Base-by-base conservation (phyloP, 2,888 invertebrate genomes). In the Lucinisca nassula region DNA sequence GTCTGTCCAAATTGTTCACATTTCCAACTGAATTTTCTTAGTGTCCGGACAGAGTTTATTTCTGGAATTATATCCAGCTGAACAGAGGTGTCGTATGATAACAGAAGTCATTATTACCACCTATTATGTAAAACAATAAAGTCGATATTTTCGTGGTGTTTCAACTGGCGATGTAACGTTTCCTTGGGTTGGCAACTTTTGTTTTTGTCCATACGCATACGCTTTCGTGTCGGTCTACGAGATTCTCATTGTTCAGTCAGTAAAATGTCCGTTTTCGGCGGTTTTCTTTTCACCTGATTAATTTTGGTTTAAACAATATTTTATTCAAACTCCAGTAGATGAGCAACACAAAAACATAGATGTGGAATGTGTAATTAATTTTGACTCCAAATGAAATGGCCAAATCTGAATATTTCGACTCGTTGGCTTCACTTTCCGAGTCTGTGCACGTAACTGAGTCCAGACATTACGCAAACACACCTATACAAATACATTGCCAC, bases 21-120 rank as follows among this genome's bases (percentile, higher is more conserved):
- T 72, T 45, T 27, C 61, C 21, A 32, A 49, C 49, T 40, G 21
- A 30, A 4, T 27, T 10, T 0, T 32, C 51, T 27, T 51, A n/a
- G 2, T 17, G 61, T 3, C 6, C 10, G 24, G 1, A 61, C 61
- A 30, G 49, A 32, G 12, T 72, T 61, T 3, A 77, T 77, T 49
- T 61, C 75, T n/a, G 61, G 37, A 14, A 87, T n/a, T 24, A 87
- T 40, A 24, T 51, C 49, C 10, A 85, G 37, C 61, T 67, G 35
- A 10, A 70, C 55, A 3, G 81, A 78, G 37, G 75, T 81, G n/a
- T 72, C 38, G 38, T 79, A 82, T 51, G 78, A 38, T 70, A 86
- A n/a, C 17, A 84, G 58, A 30, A 38, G 1, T 75, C 70, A 70
- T 67, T 55, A 24, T 67, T 35, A 38, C 84, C 84, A 61, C 76